Evolutionary conservation across 2,113 vertebrate species (phyloP), one percentile per base, ranked within the genome.

Genomic region (Thomomys bottae): DNA sequence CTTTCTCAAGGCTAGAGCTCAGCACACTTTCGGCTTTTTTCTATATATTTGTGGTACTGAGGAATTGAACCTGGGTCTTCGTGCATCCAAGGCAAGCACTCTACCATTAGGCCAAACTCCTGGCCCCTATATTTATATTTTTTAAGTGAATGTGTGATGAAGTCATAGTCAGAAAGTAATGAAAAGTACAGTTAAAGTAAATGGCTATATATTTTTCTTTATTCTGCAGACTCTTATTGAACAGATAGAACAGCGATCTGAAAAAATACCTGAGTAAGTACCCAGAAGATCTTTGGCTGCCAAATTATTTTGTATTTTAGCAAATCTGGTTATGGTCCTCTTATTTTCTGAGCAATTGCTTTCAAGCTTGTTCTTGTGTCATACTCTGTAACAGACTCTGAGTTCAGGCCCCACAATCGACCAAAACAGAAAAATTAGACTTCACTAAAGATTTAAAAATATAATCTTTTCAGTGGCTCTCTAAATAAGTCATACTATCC

Each of bases 221-320:
- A 87, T 92, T 91, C 59, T 93, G 2, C 96, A 99, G 99, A 98
- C 98, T 49, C 97, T 99, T 77, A 99, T 99, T 97, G 99, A 99
- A 96, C 99, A 99, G 97, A 98, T 99, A 87, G 99, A 99, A 84
- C 98, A 99, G 91, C 98, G 99, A 84, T 98, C 99, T 71, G 98
- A 99, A 96, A 99, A 98, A 96, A 99, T 99, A 96, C 98, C 99
- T 66, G 99, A 99, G 99, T 99, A 92, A 99, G 99, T 99, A 97
- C 85, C 24, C 73, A 76, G 67, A 2, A n/a, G 0, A 83, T 70
- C 68, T 75, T 96, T 81, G 42, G 8, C 92, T 95, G 94, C 87
- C 67, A 81, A 12, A 11, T 24, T 32, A 3, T 36, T 84, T 67
- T 32, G 34, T 72, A 0, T 66, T 79, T 86, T 30, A 21, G 38